These are phyloP conservation scores for Leptoteleia sp. DNA, from an alignment of 1,140 invertebrate genomes.

Conservation along the genomic window DNA sequence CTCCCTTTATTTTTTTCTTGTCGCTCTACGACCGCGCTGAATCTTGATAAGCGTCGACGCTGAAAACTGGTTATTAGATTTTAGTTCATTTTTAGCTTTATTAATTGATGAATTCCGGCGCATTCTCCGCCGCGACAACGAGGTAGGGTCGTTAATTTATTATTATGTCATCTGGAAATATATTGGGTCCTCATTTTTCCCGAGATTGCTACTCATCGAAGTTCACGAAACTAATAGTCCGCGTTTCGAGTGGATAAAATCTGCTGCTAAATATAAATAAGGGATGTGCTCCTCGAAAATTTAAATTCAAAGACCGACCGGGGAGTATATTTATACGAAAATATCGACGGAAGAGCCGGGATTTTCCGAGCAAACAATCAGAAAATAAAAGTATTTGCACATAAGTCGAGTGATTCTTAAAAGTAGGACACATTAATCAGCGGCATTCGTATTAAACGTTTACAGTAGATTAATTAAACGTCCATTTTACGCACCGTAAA, in stretches of 20 bases:
- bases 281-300: slow-evolving; percentile 19
- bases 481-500: too few relatives aligned
- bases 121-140: too few relatives aligned
- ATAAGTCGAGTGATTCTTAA: background rate
- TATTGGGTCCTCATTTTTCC: slow-evolving; percentile 3
- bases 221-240: slow-evolving; percentile 20
- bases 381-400: slow-evolving; percentile 1
- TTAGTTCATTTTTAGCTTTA: slow-evolving; percentile 6
- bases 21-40: background rate
- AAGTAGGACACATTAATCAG: background rate
- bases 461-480: background rate
- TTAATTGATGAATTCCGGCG: too few relatives aligned
- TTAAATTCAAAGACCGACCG: slow-evolving; percentile 22
- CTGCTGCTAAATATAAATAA: slow-evolving; percentile 29
- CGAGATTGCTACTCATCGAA: slow-evolving; percentile 11
- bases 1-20: slow-evolving; percentile 8
- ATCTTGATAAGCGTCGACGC: slow-evolving; percentile 25
- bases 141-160: slow-evolving; percentile 13
- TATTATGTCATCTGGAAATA: slow-evolving; percentile 2
- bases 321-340: slow-evolving; percentile 14
- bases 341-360: slow-evolving; percentile 3
- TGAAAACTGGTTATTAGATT: slow-evolving; percentile 12
- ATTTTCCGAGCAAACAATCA: slow-evolving; percentile 3
- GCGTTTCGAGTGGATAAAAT: slow-evolving; percentile 8
- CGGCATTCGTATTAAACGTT: background rate